Evolutionary conservation across 1,140 invertebrate genomes (phyloP), one percentile per base, ranked within the genome.

Genomic region (Meloidogyne hapla): DNA sequence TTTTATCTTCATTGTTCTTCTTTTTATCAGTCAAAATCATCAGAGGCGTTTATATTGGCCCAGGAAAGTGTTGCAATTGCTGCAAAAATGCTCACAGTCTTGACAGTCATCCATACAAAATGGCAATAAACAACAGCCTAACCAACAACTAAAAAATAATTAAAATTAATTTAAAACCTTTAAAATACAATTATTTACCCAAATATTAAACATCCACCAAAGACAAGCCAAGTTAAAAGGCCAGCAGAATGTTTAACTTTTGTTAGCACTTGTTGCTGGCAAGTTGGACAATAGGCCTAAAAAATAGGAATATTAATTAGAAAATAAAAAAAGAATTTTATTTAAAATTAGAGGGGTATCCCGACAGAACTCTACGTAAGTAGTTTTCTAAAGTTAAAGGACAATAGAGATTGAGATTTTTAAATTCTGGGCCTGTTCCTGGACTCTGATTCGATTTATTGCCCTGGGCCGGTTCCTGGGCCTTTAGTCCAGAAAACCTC

Each of bases 51-150:
- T 76, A 33, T 77, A 77, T 18, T 48, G 38, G 28, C 76, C 76
- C 9, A 77, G 18, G 56, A 26, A 77, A 23, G 56, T 26, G 61
- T 76, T 76, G 28, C 76, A 77, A 40, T 77, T 77, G 26, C 38
- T 33, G 61, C 76, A 77, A 40, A 77, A 76, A 38, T 78, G 77
- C 33, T 78, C 77, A 42, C 77, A 68, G 62, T 78, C 77, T 48
- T 79, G 76, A 72, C 76, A 79, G 65, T 61, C 40, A 25, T 78
- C 77, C 77, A 78, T 80, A 63, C 76, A 78, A 28, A 78, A 78
- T 48, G 77, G 77, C 8, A 78, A 70, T 23, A 79, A 42, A 80
- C 77, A 78, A 42, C 77, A 78, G 33, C 77, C 77, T 21, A 69
- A 23, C 65, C 25, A 63, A 48, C 76, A 77, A 15, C 76, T 77